Base-by-base conservation (phyloP, 2,888 invertebrate genomes). In the Desoria tigrina region DNA sequence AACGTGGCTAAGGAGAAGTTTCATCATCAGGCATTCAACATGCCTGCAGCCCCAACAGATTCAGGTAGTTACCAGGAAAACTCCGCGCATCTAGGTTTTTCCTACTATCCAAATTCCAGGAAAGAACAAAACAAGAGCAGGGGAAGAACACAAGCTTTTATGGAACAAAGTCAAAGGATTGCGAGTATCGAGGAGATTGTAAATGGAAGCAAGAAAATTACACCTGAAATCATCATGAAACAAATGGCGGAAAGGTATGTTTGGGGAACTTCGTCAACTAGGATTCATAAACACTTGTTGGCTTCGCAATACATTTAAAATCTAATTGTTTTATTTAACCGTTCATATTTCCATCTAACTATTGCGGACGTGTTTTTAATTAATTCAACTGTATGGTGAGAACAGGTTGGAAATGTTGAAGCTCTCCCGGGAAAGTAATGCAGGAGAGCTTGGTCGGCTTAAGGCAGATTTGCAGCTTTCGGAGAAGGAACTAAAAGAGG, bases 401-500 rank as follows among this genome's bases (percentile, higher is more conserved):
- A 66, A 61, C 68, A 76, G 76, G 61, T 60, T 76, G 55, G 68
- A 69, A n/a, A 70, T 70, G 59, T 39, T 76, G 57, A 71, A 70
- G 42, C 37, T 75, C 7, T 69, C 73, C 23, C 66, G 69, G 45
- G 75, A 75, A 37, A 63, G 72, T 2, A 71, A 74, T 45, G 69
- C 54, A 23, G 74, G 74, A 28, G 71, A 73, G 58, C 50, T 76
- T 21, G 63, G 62, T 49, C 68, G 76, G 37, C 65, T 76, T 23
- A 56, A 61, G 24, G 66, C 71, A 24, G 76, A 76, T 32, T 39
- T 73, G 24, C 58, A 67, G 37, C 59, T 76, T n/a, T 66, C 81
- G 74, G 84, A 86, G 75, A 77, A 84, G 71, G 84, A 86, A 55
- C 79, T 82, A 61, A 78, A 78, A 62, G 78, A 80, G 51, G 78